phyloP scores from a whole-genome alignment of 2,888 invertebrate species.

The Agonum fuliginosum region DNA sequence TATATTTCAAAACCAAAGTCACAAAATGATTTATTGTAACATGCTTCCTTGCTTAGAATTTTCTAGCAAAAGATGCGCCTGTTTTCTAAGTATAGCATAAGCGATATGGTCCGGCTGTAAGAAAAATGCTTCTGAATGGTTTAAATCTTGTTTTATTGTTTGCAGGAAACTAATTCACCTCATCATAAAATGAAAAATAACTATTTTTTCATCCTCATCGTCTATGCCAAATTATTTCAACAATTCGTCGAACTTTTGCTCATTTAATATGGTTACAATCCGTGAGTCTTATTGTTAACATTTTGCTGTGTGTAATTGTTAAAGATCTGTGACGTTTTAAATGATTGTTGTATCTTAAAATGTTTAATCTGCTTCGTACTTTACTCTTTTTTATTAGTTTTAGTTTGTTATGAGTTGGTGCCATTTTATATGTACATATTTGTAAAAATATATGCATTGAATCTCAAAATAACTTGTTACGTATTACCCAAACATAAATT shows the following conservation, averaged over 20 bases:
- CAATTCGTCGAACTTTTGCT: constrained; percentile 12
- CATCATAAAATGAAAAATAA: not conserved
- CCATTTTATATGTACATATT: constrained; percentile 56
- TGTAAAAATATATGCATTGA: constrained; percentile 49
- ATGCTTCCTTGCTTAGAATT: too few relatives aligned
- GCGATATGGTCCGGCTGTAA: too few relatives aligned
- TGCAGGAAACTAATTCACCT: not conserved
- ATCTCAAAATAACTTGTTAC: constrained; percentile 1
- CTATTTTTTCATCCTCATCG: not conserved
- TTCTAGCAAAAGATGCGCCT: too few relatives aligned
- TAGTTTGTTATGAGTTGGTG: constrained; percentile 35
- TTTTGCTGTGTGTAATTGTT: too few relatives aligned
- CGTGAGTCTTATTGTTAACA: too few relatives aligned
- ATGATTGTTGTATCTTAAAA: constrained; percentile 9
- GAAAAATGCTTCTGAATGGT: not conserved
- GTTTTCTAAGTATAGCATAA: too few relatives aligned
- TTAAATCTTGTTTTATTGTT: not conserved
- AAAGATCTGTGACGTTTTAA: constrained; percentile 1
- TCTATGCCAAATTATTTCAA: not conserved
- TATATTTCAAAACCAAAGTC: too few relatives aligned
- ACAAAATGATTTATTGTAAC: too few relatives aligned
- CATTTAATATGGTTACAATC: constrained; percentile 3
- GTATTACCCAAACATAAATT: too few relatives aligned
- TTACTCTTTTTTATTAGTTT: constrained; percentile 5
- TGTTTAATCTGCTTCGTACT: constrained; percentile 27